phyloP scores from a whole-genome alignment of 1,140 invertebrate species.

The Drosophila aff. region DNA sequence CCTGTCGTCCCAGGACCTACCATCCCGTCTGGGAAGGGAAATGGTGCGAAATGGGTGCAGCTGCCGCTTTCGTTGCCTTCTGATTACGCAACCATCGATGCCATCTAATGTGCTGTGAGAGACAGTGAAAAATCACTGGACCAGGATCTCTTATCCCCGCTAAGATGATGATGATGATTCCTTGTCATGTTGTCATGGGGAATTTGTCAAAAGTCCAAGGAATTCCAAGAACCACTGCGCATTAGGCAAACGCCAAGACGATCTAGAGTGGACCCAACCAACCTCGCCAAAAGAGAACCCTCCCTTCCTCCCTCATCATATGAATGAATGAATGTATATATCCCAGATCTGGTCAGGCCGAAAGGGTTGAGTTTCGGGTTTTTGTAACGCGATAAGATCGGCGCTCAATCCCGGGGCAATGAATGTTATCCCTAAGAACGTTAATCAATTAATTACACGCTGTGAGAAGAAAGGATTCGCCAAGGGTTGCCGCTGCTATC shows the following conservation, averaged over 20 bases:
- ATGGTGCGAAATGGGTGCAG: conserved; percentile 70
- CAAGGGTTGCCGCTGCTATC: conserved; percentile 47
- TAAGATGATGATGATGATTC: conserved; percentile 43
- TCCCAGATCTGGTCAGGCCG: conserved; percentile 56
- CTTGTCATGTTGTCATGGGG: conserved; percentile 40
- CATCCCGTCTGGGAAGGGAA: conserved; percentile 60
- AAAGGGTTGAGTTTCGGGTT: conserved; percentile 67
- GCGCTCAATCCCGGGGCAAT: conserved; percentile 52
- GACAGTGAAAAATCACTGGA: conserved; percentile 79
- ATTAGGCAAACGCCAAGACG: conserved; percentile 39
- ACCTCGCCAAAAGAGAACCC: conserved; percentile 6
- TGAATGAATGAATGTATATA: background rate
- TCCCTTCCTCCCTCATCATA: conserved; percentile 19
- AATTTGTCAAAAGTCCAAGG: conserved; percentile 54
- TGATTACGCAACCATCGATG: conserved; percentile 70
- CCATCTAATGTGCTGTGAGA: conserved; percentile 74
- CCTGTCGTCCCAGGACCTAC: conserved; percentile 6
- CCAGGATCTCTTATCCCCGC: conserved; percentile 37
- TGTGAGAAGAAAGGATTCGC: conserved; percentile 64
- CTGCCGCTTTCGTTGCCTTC: conserved; percentile 51
- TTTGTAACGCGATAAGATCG: conserved; percentile 80
- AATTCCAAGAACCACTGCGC: conserved; percentile 67
- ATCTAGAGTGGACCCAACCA: conserved; percentile 52
- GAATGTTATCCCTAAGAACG: conserved; percentile 77
- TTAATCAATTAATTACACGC: conserved; percentile 84